Evolutionary conservation across 2,113 vertebrate species (phyloP).

Genomic region (Pyrgilauda ruficollis): DNA sequence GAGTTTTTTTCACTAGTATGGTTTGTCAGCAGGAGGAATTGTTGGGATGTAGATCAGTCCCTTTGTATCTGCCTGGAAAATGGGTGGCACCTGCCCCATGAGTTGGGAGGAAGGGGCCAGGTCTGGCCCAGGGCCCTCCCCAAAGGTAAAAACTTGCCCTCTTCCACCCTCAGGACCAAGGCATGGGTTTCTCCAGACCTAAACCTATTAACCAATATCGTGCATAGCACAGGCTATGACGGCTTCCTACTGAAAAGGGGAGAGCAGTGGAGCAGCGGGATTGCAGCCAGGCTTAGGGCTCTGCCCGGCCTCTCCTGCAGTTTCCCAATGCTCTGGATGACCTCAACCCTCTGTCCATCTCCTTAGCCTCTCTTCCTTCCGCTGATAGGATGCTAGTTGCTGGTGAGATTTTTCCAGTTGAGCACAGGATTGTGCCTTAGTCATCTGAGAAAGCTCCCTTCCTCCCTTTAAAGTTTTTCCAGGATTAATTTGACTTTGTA

Average conservation of each 20-base stretch:
- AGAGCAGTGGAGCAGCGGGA: rapidly evolving
- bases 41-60: not conserved
- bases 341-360: not conserved
- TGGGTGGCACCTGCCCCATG: not conserved
- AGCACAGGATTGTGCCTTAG: conserved; percentile 6
- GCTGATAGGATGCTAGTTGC: not conserved
- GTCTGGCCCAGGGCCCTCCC: not conserved
- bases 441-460: conserved; percentile 36
- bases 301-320: not conserved
- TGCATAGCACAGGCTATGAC: not conserved
- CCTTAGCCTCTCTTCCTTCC: conserved; percentile 46
- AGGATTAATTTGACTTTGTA: conserved; percentile 24
- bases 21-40: not conserved
- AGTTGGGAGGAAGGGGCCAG: not conserved
- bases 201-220: rapidly evolving
- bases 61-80: not conserved
- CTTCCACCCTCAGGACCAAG: not conserved
- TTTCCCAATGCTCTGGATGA: not conserved
- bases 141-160: not conserved
- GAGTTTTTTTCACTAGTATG: not conserved
- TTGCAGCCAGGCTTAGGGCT: not conserved
- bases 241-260: not conserved
- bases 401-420: conserved; percentile 47
- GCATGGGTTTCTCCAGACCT: not conserved
- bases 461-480: conserved; percentile 49